Evolutionary conservation across 2,113 vertebrate genomes (phyloP), one percentile per base, ranked within the genome.

Genomic region (Cromileptes altivelis): DNA sequence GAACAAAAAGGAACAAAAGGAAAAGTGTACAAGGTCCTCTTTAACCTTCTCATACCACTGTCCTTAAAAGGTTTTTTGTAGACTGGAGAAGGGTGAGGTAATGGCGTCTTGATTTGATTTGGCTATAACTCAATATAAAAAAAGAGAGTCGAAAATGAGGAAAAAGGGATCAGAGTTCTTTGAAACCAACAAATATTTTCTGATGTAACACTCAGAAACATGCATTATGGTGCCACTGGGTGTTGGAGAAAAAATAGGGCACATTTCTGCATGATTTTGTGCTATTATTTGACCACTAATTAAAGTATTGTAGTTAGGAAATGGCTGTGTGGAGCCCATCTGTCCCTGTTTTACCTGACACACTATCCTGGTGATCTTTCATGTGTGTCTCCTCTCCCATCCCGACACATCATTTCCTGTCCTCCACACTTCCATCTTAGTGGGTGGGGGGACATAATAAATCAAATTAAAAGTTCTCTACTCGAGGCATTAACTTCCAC

Each of bases 401-500:
- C 68, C 14, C 49, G 60, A 30, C 72, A 68, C 58, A 80, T 79
- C 53, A 85, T 67, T 86, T 84, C 75, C 87, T 79, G 70, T 80
- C 76, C 67, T 72, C 63, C 64, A 60, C 74, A 45, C 68, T 72
- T 74, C 58, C 61, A 69, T 67, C 82, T 78, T 55, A 56, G 70
- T 67, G 49, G 86, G 85, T 40, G 63, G 27, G 70, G 72, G 50
- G 33, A 75, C 75, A 70, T 55, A 45, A 86, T 52, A 83, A 88
- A 89, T 89, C 80, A 73, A 49, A 85, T 86, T 88, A 79, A 53
- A 68, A 75, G 56, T 68, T 84, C 61, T 62, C 17, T 58, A 61
- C 42, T 64, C 4, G 12, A 74, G 76, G 78, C 74, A 84, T 74
- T 78, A 40, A 83, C 82, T 75, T 88, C 79, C 60, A 81, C 42